phyloP scores from a whole-genome alignment of 2,113 vertebrate species.

The Echinops telfairi region DNA sequence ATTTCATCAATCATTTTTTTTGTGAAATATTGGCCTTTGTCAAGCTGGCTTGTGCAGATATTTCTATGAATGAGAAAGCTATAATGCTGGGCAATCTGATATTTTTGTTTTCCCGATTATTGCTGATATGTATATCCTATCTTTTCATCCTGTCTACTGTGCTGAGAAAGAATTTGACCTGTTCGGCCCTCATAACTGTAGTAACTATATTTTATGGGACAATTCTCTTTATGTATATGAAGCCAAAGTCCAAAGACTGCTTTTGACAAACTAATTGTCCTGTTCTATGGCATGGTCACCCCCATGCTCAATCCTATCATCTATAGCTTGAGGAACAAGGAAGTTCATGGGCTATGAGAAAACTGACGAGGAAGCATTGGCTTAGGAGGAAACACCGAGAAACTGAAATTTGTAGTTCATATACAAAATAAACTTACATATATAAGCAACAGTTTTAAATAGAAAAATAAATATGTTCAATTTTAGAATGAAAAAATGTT shows the following conservation, averaged over 20 bases:
- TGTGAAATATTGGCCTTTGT: constrained; percentile 71
- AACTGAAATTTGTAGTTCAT: background rate
- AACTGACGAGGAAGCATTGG: background rate
- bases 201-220: constrained; percentile 59
- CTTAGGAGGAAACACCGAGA: background rate
- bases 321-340: constrained; percentile 48
- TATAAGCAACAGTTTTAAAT: background rate
- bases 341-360: constrained; percentile 29
- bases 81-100: constrained; percentile 59
- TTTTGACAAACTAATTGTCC: constrained; percentile 37
- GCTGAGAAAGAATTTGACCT: constrained; percentile 60
- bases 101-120: constrained; percentile 65
- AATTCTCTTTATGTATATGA: constrained; percentile 66
- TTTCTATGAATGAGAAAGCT: constrained; percentile 63
- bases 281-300: background rate
- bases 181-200: constrained; percentile 52
- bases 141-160: constrained; percentile 63
- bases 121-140: constrained; percentile 54
- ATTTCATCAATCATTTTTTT: constrained; percentile 73
- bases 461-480: background rate
- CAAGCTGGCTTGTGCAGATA: constrained; percentile 68
- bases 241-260: constrained; percentile 35
- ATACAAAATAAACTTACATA: background rate
- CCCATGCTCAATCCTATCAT: constrained; percentile 55
- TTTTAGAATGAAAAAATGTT: constrained; percentile 1